phyloP scores from a whole-genome alignment of 2,797 vertebrate genomes.

The Ambastaia sidthimunki region DNA sequence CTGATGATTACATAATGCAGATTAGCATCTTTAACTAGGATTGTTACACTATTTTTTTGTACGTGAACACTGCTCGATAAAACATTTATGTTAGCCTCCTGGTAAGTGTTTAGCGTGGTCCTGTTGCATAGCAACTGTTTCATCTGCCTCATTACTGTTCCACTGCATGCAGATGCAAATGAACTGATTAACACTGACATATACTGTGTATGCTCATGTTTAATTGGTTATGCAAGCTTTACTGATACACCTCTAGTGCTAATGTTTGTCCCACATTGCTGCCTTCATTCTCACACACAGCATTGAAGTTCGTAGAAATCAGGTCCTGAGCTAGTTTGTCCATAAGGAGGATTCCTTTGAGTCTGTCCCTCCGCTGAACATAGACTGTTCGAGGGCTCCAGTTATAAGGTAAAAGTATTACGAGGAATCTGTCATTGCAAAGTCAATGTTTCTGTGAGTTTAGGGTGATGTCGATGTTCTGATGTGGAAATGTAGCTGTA shows the following conservation, averaged over 20 bases:
- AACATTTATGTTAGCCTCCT: constrained; percentile 52
- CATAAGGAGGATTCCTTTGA: constrained; percentile 99
- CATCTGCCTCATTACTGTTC: constrained; percentile 57
- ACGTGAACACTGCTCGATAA: constrained; percentile 34
- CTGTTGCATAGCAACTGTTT: constrained; percentile 51
- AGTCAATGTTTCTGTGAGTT: constrained; percentile 72
- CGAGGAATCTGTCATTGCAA: constrained; percentile 76
- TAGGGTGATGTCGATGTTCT: constrained; percentile 69
- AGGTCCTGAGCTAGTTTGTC: constrained; percentile 99
- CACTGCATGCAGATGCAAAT: constrained; percentile 75
- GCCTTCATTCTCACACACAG: constrained; percentile 99
- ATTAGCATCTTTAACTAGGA: constrained; percentile 16
- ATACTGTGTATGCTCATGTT: constrained; percentile 66
- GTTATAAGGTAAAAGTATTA: constrained; percentile 93
- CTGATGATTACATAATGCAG: constrained; percentile 30
- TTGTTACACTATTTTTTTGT: constrained; percentile 23
- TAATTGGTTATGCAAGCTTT: constrained; percentile 71
- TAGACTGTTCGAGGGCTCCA: constrained; percentile 97
- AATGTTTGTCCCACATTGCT: constrained; percentile 88
- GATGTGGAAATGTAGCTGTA: constrained; percentile 67
- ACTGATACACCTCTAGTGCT: constrained; percentile 75
- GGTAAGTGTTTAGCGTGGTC: constrained; percentile 71
- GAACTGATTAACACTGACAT: constrained; percentile 56
- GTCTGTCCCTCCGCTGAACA: constrained; percentile 98
- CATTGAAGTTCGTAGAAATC: constrained; percentile 99